phyloP scores from a whole-genome alignment of 2,113 vertebrate species.

The Aegithalos caudatus region DNA sequence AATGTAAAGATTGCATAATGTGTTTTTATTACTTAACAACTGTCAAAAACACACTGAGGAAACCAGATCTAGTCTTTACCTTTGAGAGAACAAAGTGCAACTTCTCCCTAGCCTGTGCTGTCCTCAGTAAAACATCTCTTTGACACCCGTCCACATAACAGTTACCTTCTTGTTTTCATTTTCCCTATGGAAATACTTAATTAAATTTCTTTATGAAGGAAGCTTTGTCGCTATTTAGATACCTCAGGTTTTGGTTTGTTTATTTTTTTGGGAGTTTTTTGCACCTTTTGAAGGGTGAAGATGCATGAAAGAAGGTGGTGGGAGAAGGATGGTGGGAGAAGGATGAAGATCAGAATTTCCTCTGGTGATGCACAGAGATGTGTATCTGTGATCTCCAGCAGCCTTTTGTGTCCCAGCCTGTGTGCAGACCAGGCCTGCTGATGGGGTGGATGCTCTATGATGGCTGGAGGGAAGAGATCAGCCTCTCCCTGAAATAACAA shows the following conservation, averaged over 20 bases:
- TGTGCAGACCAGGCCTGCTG: neutral
- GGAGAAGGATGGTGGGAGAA: neutral
- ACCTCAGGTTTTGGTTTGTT: neutral
- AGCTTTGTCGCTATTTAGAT: neutral
- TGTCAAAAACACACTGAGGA: neutral
- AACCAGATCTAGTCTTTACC: neutral
- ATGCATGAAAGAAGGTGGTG: neutral
- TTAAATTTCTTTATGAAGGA: neutral
- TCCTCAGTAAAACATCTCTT: neutral
- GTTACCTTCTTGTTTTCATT: neutral
- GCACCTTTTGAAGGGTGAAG: neutral
- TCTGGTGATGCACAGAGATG: neutral
- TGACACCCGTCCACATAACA: neutral
- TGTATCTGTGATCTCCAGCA: neutral
- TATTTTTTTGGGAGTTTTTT: neutral
- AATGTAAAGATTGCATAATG: neutral
- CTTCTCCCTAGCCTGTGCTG: neutral
- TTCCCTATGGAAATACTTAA: neutral
- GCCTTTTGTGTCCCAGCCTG: fast-evolving
- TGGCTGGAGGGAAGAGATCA: neutral
- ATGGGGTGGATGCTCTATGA: too few species aligned
- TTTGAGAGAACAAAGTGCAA: neutral
- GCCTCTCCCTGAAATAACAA: neutral
- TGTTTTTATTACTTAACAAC: neutral
- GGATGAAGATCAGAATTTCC: neutral